Evolutionary conservation across 2,888 invertebrate species (phyloP).

Genomic region (Stegophylla sp.): DNA sequence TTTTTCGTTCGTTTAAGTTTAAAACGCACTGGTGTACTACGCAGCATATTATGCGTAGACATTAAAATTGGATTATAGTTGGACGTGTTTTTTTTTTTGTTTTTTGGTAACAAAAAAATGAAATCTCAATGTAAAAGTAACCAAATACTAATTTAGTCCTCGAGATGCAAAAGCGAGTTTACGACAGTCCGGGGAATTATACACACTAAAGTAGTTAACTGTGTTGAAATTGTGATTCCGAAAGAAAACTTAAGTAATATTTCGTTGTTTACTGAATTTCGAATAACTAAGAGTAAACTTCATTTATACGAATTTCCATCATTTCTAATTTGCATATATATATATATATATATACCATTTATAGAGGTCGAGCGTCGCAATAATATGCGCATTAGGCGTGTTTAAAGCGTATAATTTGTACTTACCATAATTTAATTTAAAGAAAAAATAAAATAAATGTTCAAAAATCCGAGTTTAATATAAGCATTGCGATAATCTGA

Average conservation of each 20-base stretch:
- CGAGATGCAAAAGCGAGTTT: background rate
- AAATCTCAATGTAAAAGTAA: conserved; percentile 7
- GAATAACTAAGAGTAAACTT: conserved; percentile 6
- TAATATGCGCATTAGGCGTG: background rate
- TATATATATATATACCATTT: background rate
- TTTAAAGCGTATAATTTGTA: background rate
- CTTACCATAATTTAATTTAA: background rate
- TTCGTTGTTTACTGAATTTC: conserved; percentile 15
- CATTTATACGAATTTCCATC: background rate
- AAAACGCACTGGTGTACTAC: background rate
- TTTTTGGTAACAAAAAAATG: background rate
- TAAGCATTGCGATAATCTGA: background rate
- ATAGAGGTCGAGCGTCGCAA: background rate
- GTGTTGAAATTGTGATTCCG: conserved; percentile 14
- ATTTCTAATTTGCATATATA: background rate
- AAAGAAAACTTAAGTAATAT: conserved; percentile 21
- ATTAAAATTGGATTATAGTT: background rate
- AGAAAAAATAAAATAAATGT: no score
- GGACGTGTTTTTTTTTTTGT: no score
- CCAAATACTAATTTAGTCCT: conserved; percentile 18
- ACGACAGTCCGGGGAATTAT: conserved; percentile 18
- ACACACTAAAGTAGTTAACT: background rate
- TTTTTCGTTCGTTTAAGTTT: background rate
- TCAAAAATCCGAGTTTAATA: background rate
- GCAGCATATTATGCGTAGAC: background rate